Evolutionary conservation across 2,888 invertebrate genomes (phyloP).

Genomic region (Cheilosia vernalis): DNA sequence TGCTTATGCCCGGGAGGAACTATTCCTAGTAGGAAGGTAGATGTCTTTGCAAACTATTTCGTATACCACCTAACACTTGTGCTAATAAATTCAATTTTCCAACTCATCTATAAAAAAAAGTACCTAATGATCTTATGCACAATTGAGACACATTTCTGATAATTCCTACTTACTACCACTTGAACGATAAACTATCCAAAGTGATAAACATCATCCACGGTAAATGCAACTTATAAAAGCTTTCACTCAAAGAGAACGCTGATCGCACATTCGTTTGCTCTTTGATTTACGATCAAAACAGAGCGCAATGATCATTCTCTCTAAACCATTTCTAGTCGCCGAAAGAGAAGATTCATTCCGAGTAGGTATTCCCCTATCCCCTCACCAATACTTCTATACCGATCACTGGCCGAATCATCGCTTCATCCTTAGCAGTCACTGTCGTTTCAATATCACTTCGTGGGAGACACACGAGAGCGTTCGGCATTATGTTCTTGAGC

Average conservation of each 20-base stretch:
- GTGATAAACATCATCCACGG: too few relatives aligned
- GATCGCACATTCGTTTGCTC: not conserved
- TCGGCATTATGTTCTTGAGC: slow-evolving; percentile 12
- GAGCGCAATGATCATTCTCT: slow-evolving; percentile 7
- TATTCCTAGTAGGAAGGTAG: too few relatives aligned
- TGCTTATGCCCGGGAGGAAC: too few relatives aligned
- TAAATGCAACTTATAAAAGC: slow-evolving; percentile 30
- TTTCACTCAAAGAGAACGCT: slow-evolving; percentile 11
- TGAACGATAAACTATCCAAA: too few relatives aligned
- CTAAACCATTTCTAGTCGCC: slow-evolving; percentile 18
- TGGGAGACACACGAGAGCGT: not conserved
- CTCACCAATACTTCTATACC: not conserved
- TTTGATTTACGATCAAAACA: slow-evolving; percentile 9
- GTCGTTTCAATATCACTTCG: slow-evolving; percentile 35
- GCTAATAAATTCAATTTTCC: too few relatives aligned
- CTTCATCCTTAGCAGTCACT: not conserved
- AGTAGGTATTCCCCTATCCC: too few relatives aligned
- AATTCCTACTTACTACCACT: too few relatives aligned
- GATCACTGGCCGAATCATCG: not conserved
- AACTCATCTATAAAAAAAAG: too few relatives aligned
- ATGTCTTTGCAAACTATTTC: too few relatives aligned
- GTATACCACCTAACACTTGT: too few relatives aligned
- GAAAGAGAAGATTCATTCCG: slow-evolving; percentile 24
- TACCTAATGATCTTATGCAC: too few relatives aligned
- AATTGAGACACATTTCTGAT: too few relatives aligned